Conservation (phyloP, 2,888 invertebrate genomes). For the Melinaea marsaeus region DNA sequence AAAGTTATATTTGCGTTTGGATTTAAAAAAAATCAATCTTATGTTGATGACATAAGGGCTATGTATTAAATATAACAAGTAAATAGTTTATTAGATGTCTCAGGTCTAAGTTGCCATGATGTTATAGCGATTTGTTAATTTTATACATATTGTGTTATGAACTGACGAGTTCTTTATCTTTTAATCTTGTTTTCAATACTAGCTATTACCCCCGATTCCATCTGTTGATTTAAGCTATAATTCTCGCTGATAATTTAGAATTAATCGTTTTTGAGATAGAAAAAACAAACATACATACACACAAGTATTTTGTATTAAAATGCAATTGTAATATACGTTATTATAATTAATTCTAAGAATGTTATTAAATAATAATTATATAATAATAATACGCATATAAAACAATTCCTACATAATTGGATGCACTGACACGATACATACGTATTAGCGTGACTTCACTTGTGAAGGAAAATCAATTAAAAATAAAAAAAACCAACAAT, state of each 20-base stretch:
- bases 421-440: not conserved
- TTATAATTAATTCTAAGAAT: not conserved
- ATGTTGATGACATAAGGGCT: slow-evolving; percentile 30
- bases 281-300: too few relatives aligned
- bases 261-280: too few relatives aligned
- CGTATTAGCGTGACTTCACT: not conserved
- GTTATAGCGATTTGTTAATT: slow-evolving; percentile 75
- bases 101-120: slow-evolving; percentile 64
- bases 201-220: too few relatives aligned
- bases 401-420: not conserved
- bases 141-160: slow-evolving; percentile 55
- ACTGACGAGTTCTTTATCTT: too few relatives aligned
- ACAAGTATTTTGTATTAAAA: too few relatives aligned
- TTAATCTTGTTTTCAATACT: too few relatives aligned
- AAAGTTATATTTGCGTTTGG: slow-evolving; percentile 32
- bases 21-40: slow-evolving; percentile 37
- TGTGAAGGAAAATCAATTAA: not conserved
- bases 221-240: too few relatives aligned
- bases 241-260: too few relatives aligned
- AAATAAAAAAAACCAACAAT: slow-evolving; percentile 4
- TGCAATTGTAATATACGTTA: too few relatives aligned
- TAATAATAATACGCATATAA: not conserved
- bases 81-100: slow-evolving; percentile 52
- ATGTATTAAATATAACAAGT: slow-evolving; percentile 15
- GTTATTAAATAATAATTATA: not conserved